Percentiles rank a stretch among this genome's conserved stretches.
These are phyloP conservation scores for Triplophysa siluroides DNA, from an alignment of 2,113 vertebrate species.

Conservation along the genomic window DNA sequence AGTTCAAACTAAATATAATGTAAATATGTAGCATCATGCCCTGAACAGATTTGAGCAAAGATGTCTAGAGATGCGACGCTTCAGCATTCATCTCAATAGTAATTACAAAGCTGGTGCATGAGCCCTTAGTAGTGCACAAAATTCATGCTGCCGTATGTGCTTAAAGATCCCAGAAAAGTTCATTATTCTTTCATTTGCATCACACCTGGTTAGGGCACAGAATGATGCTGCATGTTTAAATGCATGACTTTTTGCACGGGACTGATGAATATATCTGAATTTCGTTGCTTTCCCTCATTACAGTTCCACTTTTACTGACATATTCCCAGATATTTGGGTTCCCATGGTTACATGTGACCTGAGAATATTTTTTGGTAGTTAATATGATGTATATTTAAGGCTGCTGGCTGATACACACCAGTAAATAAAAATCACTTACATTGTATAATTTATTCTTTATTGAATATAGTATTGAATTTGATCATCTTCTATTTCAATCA, in stretches of 20 bases:
- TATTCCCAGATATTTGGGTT: not conserved
- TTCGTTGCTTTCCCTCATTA: not conserved
- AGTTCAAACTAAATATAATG: not conserved
- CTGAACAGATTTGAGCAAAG: not conserved
- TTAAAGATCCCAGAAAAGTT: no score
- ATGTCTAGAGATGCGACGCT: not conserved
- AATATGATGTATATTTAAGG: no score
- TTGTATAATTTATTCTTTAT: no score
- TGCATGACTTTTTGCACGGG: slow-evolving; percentile 36
- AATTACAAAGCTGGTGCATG: no score
- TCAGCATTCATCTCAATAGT: no score
- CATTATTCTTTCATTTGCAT: not conserved
- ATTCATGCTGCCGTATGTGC: no score
- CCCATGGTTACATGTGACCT: not conserved
- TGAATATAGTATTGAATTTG: no score
- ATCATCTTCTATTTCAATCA: no score
- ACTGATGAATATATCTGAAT: slow-evolving; percentile 24
- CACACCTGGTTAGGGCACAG: slow-evolving; percentile 8
- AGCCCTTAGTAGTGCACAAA: no score
- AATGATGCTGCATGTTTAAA: slow-evolving; percentile 27
- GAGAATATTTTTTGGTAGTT: no score
- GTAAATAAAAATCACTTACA: no score
- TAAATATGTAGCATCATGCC: not conserved
- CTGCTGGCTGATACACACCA: no score
- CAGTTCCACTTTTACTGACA: slow-evolving; percentile 1